phyloP scores from a whole-genome alignment of 2,797 vertebrate species.

The Poecilia wingei region DNA sequence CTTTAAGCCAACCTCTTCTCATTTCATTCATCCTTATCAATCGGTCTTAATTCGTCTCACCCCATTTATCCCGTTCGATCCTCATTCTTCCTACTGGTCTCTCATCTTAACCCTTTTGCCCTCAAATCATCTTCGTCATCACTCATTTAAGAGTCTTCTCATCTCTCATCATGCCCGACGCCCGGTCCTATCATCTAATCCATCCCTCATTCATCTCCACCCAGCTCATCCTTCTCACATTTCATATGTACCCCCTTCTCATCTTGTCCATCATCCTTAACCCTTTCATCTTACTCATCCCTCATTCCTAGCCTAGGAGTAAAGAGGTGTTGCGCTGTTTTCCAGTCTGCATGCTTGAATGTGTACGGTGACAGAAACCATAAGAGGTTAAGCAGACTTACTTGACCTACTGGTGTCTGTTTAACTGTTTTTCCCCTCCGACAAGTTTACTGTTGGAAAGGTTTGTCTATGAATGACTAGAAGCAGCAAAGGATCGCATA shows the following conservation, averaged over 20 bases:
- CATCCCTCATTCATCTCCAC: neutral
- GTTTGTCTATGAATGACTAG: constrained; percentile 59
- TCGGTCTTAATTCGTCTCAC: neutral
- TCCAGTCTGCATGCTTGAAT: constrained; percentile 8
- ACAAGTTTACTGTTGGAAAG: constrained; percentile 73
- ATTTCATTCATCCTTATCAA: neutral
- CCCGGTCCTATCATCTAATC: neutral
- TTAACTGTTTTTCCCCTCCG: constrained; percentile 43
- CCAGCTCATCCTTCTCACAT: neutral
- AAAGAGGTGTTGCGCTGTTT: constrained; percentile 20
- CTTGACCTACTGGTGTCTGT: constrained; percentile 34
- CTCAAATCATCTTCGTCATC: neutral
- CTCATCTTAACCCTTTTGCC: neutral
- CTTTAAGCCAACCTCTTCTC: neutral
- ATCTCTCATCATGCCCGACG: neutral
- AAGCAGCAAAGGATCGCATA: constrained; percentile 50
- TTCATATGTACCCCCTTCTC: neutral
- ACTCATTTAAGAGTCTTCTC: neutral
- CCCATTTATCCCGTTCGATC: neutral
- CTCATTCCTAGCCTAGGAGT: constrained; percentile 7
- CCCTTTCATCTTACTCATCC: constrained; percentile 11
- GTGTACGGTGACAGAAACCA: constrained; percentile 34
- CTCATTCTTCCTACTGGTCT: neutral
- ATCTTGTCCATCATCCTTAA: constrained; percentile 1
- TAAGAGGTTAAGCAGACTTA: constrained; percentile 79